These are phyloP conservation scores for Platyscapa corneri DNA, from an alignment of 1,140 invertebrate genomes.

Conservation along the genomic window DNA sequence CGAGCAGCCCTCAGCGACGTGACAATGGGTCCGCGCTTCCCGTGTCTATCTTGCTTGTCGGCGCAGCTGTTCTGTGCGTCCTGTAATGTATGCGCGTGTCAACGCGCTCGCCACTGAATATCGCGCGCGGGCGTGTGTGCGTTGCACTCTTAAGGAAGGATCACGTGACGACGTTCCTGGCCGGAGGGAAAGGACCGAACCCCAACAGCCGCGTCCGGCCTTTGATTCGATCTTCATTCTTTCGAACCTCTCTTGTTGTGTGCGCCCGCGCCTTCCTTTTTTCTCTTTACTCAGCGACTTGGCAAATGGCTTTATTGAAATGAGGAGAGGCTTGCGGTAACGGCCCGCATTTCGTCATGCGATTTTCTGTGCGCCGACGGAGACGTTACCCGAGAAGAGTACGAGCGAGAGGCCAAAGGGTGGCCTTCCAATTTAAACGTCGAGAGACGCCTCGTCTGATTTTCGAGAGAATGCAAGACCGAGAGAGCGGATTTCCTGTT, in stretches of 20 bases:
- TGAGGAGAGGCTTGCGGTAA: not conserved
- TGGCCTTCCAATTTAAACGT: not conserved
- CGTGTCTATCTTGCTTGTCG: not conserved
- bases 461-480: not conserved
- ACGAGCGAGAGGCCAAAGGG: not conserved
- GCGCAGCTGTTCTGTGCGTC: constrained; percentile 49
- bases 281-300: not conserved
- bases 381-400: not conserved
- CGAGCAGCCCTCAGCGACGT: not conserved
- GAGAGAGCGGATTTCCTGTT: constrained; percentile 4
- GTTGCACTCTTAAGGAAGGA: not conserved
- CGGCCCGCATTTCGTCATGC: too few species aligned
- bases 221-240: constrained; percentile 39
- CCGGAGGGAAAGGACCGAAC: not conserved
- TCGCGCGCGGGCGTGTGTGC: constrained; percentile 55
- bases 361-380: not conserved
- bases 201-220: constrained; percentile 15
- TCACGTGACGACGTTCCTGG: not conserved
- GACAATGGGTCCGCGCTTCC: not conserved
- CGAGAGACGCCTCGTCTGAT: not conserved
- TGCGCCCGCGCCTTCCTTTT: not conserved
- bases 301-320: constrained; percentile 43
- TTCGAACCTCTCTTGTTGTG: too few species aligned
- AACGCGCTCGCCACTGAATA: constrained; percentile 60
- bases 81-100: constrained; percentile 67